phyloP scores from a whole-genome alignment of 2,888 invertebrate species.

The Dysmachus trigonus region DNA sequence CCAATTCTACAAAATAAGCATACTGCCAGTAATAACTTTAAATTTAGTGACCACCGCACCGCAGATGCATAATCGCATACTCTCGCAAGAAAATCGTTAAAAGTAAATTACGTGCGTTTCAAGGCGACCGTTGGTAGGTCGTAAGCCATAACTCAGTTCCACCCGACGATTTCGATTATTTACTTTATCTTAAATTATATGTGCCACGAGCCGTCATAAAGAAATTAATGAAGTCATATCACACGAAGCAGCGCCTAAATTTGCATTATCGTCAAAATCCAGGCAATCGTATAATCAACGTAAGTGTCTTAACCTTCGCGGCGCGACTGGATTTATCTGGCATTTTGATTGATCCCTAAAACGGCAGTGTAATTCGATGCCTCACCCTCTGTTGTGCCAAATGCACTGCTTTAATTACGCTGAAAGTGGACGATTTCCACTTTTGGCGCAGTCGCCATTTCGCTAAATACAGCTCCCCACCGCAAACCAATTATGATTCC shows the following conservation, averaged over 20 bases:
- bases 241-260: constrained; percentile 1
- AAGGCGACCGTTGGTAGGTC: not conserved
- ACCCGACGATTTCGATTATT: not conserved
- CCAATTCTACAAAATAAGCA: not conserved
- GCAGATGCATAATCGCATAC: not conserved
- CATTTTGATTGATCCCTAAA: constrained; percentile 13
- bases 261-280: not conserved
- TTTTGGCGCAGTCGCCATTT: not conserved
- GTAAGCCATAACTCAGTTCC: not conserved
- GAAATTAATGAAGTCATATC: not conserved
- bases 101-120: not conserved
- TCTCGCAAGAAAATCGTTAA: not conserved
- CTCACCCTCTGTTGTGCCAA: not conserved
- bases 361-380: not conserved
- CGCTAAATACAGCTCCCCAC: not conserved
- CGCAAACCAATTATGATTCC: not conserved
- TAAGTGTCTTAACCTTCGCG: not conserved
- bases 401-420: not conserved
- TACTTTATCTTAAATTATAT: not conserved
- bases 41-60: not conserved
- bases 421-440: not conserved
- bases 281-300: not conserved
- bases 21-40: not conserved
- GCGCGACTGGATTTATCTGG: not conserved
- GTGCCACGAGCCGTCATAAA: not conserved